These are phyloP conservation scores for Calephelis perditalis DNA, from an alignment of 2,888 invertebrate species.

Conservation along the genomic window DNA sequence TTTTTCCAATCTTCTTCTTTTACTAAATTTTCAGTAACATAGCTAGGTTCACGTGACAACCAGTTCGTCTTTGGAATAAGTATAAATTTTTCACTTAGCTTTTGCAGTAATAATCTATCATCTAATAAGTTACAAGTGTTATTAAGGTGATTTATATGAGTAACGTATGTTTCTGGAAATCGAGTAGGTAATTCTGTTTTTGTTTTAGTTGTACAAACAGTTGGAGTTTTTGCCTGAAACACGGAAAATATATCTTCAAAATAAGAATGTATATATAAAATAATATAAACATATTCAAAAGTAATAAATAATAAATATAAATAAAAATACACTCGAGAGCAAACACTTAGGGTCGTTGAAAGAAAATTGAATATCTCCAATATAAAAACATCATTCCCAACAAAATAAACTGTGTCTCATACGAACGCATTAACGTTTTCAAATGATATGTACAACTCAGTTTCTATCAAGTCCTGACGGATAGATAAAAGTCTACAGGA, in stretches of 20 bases:
- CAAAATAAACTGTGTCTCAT: too few species aligned
- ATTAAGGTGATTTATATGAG: conserved; percentile 1
- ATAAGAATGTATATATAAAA: neutral
- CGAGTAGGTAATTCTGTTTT: neutral
- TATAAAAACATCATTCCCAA: too few species aligned
- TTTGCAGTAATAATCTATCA: conserved; percentile 45
- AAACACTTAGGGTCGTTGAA: too few species aligned
- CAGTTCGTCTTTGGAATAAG: conserved; percentile 54
- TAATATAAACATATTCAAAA: too few species aligned
- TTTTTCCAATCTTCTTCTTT: conserved; percentile 57
- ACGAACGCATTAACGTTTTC: too few species aligned
- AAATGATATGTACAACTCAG: too few species aligned
- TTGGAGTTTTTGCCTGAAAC: neutral
- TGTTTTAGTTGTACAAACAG: neutral
- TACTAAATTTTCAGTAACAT: conserved; percentile 20
- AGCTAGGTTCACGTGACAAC: conserved; percentile 26
- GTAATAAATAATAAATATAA: too few species aligned
- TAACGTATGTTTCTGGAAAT: neutral
- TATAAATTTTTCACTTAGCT: conserved; percentile 63
- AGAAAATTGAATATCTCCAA: too few species aligned
- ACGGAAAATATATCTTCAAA: neutral
- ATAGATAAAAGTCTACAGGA: too few species aligned
- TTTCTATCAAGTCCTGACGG: too few species aligned
- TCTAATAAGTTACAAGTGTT: conserved; percentile 32
- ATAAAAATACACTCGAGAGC: too few species aligned